These are phyloP conservation scores for Lethrus apterus DNA, from an alignment of 1,140 invertebrate genomes.

Conservation along the genomic window DNA sequence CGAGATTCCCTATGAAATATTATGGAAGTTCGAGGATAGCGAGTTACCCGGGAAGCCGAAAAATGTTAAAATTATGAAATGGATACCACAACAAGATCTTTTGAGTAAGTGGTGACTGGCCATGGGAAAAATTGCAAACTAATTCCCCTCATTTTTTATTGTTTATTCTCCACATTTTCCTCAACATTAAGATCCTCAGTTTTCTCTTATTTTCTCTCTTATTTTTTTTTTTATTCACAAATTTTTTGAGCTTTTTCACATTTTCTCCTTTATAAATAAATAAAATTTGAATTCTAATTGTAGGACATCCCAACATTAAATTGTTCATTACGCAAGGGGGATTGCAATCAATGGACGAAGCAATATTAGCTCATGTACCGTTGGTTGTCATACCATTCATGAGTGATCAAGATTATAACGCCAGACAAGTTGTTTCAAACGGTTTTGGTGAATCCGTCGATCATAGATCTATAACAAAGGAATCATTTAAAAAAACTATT, in stretches of 20 bases:
- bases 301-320: constrained; percentile 39
- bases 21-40: constrained; percentile 32
- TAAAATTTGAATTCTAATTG: neutral
- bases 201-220: no score
- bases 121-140: no score
- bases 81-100: constrained; percentile 43
- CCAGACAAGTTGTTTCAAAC: constrained; percentile 19
- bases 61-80: constrained; percentile 44
- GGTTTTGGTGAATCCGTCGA: constrained; percentile 30
- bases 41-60: constrained; percentile 29
- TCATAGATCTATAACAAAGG: constrained; percentile 22
- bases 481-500: constrained; percentile 22
- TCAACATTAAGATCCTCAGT: no score
- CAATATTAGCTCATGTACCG: constrained; percentile 44
- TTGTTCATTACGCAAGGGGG: constrained; percentile 48
- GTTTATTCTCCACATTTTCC: no score
- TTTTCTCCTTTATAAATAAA: neutral
- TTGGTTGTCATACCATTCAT: constrained; percentile 44
- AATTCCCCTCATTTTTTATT: no score
- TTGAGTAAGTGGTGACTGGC: constrained; percentile 22
- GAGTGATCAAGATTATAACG: constrained; percentile 38
- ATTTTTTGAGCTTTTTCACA: no score
- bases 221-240: no score
- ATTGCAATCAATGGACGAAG: constrained; percentile 45
- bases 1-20: constrained; percentile 36